These are phyloP conservation scores for Heliconius cydno DNA, from an alignment of 2,888 invertebrate genomes.

Conservation along the genomic window DNA sequence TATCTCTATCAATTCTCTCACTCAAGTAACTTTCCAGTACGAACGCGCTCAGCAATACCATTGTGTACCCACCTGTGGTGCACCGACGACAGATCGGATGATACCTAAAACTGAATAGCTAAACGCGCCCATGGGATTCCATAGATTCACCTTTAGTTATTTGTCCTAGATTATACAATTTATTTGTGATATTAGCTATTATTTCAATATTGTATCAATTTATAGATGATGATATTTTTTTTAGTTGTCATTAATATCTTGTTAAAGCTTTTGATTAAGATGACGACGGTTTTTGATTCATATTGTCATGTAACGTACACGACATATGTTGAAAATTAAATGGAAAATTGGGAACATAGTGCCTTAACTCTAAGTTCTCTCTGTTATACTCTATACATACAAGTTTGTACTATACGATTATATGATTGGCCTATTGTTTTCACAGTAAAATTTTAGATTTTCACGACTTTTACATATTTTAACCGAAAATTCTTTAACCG, in stretches of 20 bases:
- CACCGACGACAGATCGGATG: constrained; percentile 59
- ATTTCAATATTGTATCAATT: not conserved
- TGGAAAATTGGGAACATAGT: too few species aligned
- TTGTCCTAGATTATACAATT: not conserved
- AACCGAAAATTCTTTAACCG: too few species aligned
- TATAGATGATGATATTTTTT: not conserved
- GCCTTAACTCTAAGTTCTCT: too few species aligned
- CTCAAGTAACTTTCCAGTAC: constrained; percentile 21
- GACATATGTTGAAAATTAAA: too few species aligned
- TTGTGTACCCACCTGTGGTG: constrained; percentile 61
- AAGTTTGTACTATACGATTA: not conserved
- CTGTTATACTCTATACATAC: too few species aligned
- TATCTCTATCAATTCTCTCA: not conserved
- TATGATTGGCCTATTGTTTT: too few species aligned
- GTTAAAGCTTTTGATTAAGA: not conserved
- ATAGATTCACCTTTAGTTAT: constrained; percentile 29
- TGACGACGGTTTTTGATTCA: not conserved
- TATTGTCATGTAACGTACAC: not conserved
- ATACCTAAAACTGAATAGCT: constrained; percentile 51
- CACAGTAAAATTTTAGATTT: not conserved
- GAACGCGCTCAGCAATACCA: constrained; percentile 34
- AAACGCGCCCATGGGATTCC: constrained; percentile 53
- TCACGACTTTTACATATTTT: not conserved
- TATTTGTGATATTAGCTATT: constrained; percentile 4
- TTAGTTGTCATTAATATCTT: not conserved